Percentiles rank a stretch among this genome's conserved stretches.
phyloP scores from a whole-genome alignment of 2,797 vertebrate genomes.

The Poecilia velifera region DNA sequence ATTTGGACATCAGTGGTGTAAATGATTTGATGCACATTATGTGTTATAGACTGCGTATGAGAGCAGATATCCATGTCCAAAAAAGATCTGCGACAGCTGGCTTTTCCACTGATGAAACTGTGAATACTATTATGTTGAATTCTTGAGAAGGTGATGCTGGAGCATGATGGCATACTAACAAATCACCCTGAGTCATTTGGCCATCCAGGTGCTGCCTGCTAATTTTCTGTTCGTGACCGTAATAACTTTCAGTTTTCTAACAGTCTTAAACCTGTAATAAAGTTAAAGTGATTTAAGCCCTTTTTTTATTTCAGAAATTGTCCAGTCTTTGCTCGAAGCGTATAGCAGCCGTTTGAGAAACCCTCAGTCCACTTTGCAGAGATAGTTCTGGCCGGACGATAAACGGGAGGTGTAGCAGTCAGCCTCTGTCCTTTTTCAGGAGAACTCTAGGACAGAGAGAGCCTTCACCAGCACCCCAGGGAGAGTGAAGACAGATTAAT shows the following conservation, averaged over 20 bases:
- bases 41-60: neutral
- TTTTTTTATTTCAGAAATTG: conserved; percentile 18
- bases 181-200: neutral
- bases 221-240: neutral
- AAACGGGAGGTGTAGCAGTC: conserved; percentile 54
- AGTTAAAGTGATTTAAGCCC: neutral
- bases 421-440: conserved; percentile 69
- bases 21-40: neutral
- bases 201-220: neutral
- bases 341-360: conserved; percentile 49
- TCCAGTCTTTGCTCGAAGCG: conserved; percentile 3
- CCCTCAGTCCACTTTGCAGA: conserved; percentile 45
- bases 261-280: neutral
- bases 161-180: neutral
- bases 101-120: neutral
- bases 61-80: neutral
- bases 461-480: conserved; percentile 72
- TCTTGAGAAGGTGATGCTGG: neutral
- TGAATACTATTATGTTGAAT: neutral
- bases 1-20: neutral
- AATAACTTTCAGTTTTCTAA: neutral
- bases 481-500: conserved; percentile 82
- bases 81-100: neutral
- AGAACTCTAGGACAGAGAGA: conserved; percentile 67
- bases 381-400: conserved; percentile 28